Evolutionary conservation across 1,140 invertebrate genomes (phyloP).

Genomic region (Diachasma alloeum): DNA sequence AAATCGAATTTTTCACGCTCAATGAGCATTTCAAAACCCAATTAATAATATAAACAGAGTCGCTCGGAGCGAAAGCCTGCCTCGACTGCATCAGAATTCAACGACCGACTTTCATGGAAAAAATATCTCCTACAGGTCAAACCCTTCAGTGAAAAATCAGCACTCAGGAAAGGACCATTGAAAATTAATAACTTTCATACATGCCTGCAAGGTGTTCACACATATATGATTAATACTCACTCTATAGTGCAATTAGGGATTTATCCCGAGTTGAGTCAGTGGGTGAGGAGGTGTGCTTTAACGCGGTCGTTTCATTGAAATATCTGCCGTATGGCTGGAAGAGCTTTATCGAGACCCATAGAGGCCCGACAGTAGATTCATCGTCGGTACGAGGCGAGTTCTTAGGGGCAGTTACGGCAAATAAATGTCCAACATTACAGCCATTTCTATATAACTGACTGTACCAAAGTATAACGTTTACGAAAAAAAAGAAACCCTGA

Average conservation of each 20-base stretch:
- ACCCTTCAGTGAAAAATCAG: not conserved
- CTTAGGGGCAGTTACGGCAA: slow-evolving; percentile 23
- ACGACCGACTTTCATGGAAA: too few relatives aligned
- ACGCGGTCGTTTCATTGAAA: slow-evolving; percentile 2
- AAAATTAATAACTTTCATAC: not conserved
- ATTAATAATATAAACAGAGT: too few relatives aligned
- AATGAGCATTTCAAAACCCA: too few relatives aligned
- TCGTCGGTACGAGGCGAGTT: slow-evolving; percentile 15
- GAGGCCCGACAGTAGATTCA: slow-evolving; percentile 9
- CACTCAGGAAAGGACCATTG: not conserved
- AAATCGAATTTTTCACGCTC: too few relatives aligned
- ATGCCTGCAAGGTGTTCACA: not conserved
- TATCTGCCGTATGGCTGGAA: not conserved
- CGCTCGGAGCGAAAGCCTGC: too few relatives aligned
- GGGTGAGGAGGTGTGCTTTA: not conserved
- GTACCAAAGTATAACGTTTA: not conserved
- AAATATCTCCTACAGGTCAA: not conserved
- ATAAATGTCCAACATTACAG: slow-evolving; percentile 21
- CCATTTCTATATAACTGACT: not conserved
- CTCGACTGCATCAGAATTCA: too few relatives aligned
- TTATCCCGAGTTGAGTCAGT: not conserved
- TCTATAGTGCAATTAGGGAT: not conserved
- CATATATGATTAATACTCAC: not conserved
- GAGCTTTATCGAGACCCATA: slow-evolving; percentile 22
- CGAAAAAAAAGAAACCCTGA: not conserved